Base-by-base conservation (phyloP, 2,113 vertebrate species). In the Rhineura floridana region DNA sequence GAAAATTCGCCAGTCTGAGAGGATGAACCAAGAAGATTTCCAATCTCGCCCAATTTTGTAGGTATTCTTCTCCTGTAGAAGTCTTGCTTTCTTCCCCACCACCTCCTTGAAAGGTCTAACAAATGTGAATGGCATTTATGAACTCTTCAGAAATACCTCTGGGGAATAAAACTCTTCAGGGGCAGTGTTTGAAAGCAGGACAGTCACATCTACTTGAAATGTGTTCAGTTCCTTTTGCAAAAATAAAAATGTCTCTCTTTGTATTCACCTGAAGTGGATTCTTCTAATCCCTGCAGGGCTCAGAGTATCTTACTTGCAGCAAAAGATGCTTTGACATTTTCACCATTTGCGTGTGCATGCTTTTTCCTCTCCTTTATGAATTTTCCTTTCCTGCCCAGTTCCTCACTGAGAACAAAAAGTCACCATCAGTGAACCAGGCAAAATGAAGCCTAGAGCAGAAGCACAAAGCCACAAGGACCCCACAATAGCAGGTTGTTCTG, bases 21-120 rank as follows among this genome's bases (percentile, higher is more conserved):
- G 99, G 96, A 99, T 99, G 99, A 99, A 99, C 96, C 99, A 99
- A 94, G 99, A 99, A 93, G 99, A 99, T 94, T 99, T 99, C 95
- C 98, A 99, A 96, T 99, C 99, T 95, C 98, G 98, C 93, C 99
- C 99, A 2, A 99, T 99, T 93, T 92, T 99, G 99, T 99, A 95
- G 98, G 99, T 96, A 70, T 55, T 95, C n/a, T n/a, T n/a, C 8
- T n/a, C 52, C 84, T 59, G 44, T 67, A 0, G 75, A 25, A 65
- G 46, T 7, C 0, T 44, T 78, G 0, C 0, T 81, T 85, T 70
- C 62, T 86, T 39, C 42, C 5, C 44, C 9, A 0, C n/a, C 5
- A 39, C 19, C 36, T 87, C 3, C 50, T 86, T 44, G 28, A 11
- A 83, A 82, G 48, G 42, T 80, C 92, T 93, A 84, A 50, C 4